Conservation (phyloP, 2,113 vertebrate species). For the Misgurnus mizolepis region DNA sequence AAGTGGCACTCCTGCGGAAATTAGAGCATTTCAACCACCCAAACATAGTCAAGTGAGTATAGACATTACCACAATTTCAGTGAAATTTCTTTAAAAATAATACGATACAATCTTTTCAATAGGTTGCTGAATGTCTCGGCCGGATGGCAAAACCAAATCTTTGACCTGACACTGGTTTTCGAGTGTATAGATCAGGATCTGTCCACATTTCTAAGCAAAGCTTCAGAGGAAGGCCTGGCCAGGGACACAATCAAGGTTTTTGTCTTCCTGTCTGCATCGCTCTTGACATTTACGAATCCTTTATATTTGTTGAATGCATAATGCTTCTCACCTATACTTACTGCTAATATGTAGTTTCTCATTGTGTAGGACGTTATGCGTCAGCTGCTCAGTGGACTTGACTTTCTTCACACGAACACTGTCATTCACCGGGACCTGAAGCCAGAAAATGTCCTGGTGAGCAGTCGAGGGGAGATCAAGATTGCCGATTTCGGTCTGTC, state of each 20-base stretch:
- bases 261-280: not conserved
- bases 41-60: conserved; percentile 74
- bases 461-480: conserved; percentile 72
- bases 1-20: conserved; percentile 74
- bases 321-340: not conserved
- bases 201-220: conserved; percentile 69
- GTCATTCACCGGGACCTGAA: conserved; percentile 79
- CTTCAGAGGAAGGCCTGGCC: conserved; percentile 63
- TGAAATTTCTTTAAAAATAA: not conserved
- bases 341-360: not conserved
- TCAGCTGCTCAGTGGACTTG: conserved; percentile 75
- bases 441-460: conserved; percentile 76
- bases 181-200: conserved; percentile 80
- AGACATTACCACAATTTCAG: not conserved
- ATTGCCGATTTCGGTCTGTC: conserved; percentile 79
- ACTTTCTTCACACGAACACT: conserved; percentile 77
- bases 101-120: not conserved
- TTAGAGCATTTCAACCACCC: conserved; percentile 72
- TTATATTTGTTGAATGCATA: not conserved
- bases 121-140: conserved; percentile 72
- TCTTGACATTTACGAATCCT: not conserved
- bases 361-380: conserved; percentile 69
- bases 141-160: conserved; percentile 27
- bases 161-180: conserved; percentile 75
- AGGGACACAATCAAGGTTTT: conserved; percentile 68